phyloP scores from a whole-genome alignment of 2,888 invertebrate species.

The Chymomyza fuscimana region DNA sequence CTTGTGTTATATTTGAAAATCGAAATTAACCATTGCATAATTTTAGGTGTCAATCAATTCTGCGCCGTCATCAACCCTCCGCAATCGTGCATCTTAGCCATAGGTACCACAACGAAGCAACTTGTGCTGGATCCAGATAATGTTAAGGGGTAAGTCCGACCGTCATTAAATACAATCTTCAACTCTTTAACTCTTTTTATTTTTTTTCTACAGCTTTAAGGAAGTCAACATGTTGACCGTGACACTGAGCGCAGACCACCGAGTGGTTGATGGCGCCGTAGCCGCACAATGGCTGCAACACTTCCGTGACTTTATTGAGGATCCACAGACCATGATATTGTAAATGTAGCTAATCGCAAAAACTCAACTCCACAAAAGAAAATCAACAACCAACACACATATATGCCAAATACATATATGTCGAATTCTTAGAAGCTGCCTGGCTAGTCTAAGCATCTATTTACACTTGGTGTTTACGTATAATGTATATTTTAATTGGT shows the following conservation, averaged over 20 bases:
- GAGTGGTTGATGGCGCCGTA: slow-evolving; percentile 98
- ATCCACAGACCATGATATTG: slow-evolving; percentile 96
- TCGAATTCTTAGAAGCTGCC: slow-evolving; percentile 11
- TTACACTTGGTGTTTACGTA: neutral
- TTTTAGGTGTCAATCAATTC: slow-evolving; percentile 89
- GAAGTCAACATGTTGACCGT: slow-evolving; percentile 90
- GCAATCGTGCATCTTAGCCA: slow-evolving; percentile 95
- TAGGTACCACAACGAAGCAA: slow-evolving; percentile 89
- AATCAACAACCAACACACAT: neutral
- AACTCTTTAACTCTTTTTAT: slow-evolving; percentile 4
- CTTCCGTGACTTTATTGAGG: slow-evolving; percentile 93
- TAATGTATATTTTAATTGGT: slow-evolving; percentile 1
- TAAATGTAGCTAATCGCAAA: slow-evolving; percentile 81
- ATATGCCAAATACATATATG: neutral
- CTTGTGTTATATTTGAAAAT: slow-evolving; percentile 11
- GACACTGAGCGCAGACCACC: slow-evolving; percentile 97
- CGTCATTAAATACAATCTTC: neutral
- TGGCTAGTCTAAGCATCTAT: neutral
- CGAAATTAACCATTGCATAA: neutral
- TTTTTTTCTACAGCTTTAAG: slow-evolving; percentile 82
- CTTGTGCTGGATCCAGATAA: slow-evolving; percentile 87
- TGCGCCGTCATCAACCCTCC: slow-evolving; percentile 98
- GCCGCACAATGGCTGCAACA: slow-evolving; percentile 97
- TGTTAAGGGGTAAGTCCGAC: slow-evolving; percentile 85
- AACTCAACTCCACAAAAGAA: neutral